Evolutionary conservation across 1,140 invertebrate species (phyloP).

Genomic region (Steinernema khuongi): DNA sequence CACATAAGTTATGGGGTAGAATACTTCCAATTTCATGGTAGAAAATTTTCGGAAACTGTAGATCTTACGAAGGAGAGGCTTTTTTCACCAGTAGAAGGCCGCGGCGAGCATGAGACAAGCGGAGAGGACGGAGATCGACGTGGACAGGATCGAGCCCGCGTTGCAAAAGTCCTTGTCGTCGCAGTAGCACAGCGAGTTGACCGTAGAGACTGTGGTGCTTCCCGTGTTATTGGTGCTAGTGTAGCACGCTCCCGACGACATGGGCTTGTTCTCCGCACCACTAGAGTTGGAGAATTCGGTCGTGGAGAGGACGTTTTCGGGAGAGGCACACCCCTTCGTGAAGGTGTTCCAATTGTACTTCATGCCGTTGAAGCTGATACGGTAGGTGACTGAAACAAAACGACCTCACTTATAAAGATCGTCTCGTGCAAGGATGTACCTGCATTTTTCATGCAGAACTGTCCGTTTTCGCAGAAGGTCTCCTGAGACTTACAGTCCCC

Average conservation of each 20-base stretch:
- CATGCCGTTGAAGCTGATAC: not conserved
- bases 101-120: not conserved
- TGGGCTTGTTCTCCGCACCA: not conserved
- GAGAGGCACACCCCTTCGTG: not conserved
- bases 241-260: not conserved
- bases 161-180: not conserved
- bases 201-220: not conserved
- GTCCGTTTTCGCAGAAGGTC: not conserved
- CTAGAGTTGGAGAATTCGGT: not conserved
- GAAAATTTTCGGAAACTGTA: too few relatives aligned
- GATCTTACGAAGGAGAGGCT: not conserved
- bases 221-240: not conserved
- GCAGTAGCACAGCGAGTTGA: not conserved
- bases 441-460: not conserved
- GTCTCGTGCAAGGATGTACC: not conserved
- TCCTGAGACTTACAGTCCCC: not conserved
- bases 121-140: not conserved
- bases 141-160: not conserved
- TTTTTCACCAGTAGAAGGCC: too few relatives aligned
- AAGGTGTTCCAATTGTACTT: not conserved
- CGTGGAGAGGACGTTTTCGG: not conserved
- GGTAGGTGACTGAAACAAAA: not conserved
- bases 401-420: not conserved
- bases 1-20: too few relatives aligned
- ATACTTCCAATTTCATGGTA: too few relatives aligned